Evolutionary conservation across 2,113 vertebrate species (phyloP), one percentile per base, ranked within the genome.

Genomic region (Seriola rivoliana): DNA sequence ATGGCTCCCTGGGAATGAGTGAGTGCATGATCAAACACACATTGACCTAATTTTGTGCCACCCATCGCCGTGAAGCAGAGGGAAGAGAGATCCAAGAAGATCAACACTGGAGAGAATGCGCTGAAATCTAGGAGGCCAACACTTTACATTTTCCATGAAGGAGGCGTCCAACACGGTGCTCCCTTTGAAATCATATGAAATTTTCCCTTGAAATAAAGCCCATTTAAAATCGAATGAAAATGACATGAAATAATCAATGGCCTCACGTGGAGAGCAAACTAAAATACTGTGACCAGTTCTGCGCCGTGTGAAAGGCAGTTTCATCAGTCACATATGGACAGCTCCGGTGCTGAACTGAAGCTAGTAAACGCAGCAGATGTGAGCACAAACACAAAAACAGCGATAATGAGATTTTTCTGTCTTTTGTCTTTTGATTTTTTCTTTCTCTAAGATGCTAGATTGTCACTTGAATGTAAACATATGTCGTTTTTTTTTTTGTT

Each of bases 31-130:
- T 89, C 79, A 91, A 84, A 86, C 70, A 54, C 68, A 60, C 52
- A 21, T 54, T 91, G 88, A 86, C 79, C 85, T 78, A 36, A 88
- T 87, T 84, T 86, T 75, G 59, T 38, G 63, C 82, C 71, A 69
- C 72, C 25, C 65, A 65, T 70, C 4, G 1, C 52, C 58, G 64
- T 79, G 68, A 67, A 40, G 50, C 46, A 1, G 32, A 12, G 46
- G 66, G 48, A 48, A 23, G 5, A 64, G 21, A 58, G 34, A 80
- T 71, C 52, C 48, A 66, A 68, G 52, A 38, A 40, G 67, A 75
- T 80, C 63, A 48, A 19, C 50, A 23, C 13, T 21, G 34, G 38
- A 68, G 73, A 68, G 36, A 60, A 54, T 0, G 4, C 23, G 7
- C 46, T 75, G 34, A 55, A 80, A 77, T 25, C 3, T 3, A 3